These are phyloP conservation scores for Psilopogon haemacephalus DNA, from an alignment of 2,113 vertebrate species.

Conservation along the genomic window DNA sequence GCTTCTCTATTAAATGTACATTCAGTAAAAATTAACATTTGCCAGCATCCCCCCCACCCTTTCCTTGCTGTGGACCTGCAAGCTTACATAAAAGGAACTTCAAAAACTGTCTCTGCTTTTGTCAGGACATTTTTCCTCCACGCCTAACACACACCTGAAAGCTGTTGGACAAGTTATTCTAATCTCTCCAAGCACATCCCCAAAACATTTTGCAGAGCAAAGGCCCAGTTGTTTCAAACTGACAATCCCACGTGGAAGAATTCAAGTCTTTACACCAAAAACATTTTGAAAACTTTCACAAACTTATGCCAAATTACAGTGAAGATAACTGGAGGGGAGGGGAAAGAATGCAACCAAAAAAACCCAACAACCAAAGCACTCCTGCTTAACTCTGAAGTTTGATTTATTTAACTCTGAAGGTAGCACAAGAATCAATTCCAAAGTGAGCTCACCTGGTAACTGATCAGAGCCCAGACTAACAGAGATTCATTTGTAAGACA, in stretches of 20 bases:
- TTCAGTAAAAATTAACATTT: constrained; percentile 10
- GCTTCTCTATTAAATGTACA: background rate
- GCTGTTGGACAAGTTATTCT: constrained; percentile 56
- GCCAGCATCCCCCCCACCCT: background rate
- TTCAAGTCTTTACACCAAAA: background rate
- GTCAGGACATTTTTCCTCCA: constrained; percentile 51
- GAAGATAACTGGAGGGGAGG: background rate
- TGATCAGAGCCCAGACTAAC: background rate
- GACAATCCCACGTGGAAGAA: background rate
- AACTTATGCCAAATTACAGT: background rate
- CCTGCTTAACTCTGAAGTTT: background rate
- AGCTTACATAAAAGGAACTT: constrained; percentile 54
- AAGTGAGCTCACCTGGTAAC: background rate
- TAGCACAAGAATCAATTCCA: background rate
- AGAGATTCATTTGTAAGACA: background rate
- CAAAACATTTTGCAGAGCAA: background rate
- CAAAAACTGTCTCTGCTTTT: constrained; percentile 47
- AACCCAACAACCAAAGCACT: background rate
- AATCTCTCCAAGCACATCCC: constrained; percentile 37
- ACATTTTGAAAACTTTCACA: background rate
- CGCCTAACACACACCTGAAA: constrained; percentile 46
- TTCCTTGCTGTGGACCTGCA: background rate
- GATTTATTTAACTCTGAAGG: background rate
- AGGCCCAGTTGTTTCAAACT: background rate
- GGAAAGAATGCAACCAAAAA: background rate